Evolutionary conservation across 1,140 invertebrate species (phyloP).

Genomic region (Antheraea pernyi): DNA sequence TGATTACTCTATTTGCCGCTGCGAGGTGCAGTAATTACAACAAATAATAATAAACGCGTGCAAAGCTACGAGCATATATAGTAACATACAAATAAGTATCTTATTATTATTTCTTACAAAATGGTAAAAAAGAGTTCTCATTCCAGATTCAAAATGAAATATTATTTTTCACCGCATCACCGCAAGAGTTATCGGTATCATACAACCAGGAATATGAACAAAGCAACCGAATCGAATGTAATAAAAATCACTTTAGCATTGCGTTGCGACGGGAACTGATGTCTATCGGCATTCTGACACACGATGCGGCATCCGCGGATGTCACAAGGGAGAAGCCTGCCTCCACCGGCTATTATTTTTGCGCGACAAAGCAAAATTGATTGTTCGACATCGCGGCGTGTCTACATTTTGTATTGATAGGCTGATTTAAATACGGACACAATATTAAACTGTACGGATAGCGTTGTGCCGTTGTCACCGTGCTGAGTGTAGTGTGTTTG

Average conservation of each 20-base stretch:
- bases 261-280: conserved; percentile 66
- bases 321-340: conserved; percentile 62
- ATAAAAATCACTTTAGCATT: conserved; percentile 76
- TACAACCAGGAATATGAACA: conserved; percentile 58
- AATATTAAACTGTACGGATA: too few species aligned
- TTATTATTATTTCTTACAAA: conserved; percentile 2
- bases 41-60: too few species aligned
- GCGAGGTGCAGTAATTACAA: too few species aligned
- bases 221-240: conserved; percentile 73
- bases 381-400: conserved; percentile 41
- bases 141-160: conserved; percentile 2
- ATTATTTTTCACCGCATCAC: conserved; percentile 32
- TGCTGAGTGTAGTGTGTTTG: too few species aligned
- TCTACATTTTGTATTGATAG: conserved; percentile 44
- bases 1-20: too few species aligned
- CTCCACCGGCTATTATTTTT: conserved; percentile 69
- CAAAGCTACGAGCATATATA: too few species aligned
- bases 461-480: too few species aligned
- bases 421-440: conserved; percentile 44
- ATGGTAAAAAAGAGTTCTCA: neutral
- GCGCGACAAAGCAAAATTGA: conserved; percentile 67
- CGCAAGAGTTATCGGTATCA: conserved; percentile 40
- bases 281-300: conserved; percentile 69
- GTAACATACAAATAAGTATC: too few species aligned
- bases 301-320: conserved; percentile 65